Conservation (phyloP, 2,888 invertebrate species). For the Sphaerophoria taeniata region DNA sequence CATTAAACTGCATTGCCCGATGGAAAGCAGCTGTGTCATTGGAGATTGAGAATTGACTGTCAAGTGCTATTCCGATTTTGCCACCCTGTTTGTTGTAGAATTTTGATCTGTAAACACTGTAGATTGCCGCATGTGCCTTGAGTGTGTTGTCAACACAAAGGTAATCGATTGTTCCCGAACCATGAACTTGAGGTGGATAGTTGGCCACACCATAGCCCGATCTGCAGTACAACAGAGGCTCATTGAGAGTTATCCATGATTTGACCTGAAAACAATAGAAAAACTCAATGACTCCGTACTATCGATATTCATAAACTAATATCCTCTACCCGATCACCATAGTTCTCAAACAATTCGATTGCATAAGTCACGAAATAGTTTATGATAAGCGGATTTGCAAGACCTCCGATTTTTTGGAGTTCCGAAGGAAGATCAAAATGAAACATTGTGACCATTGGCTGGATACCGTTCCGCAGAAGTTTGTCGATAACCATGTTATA, state of each 20-base stretch:
- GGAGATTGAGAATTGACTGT: constrained; percentile 77
- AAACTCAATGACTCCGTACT: no score
- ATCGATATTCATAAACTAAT: neutral
- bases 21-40: constrained; percentile 75
- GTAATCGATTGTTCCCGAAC: constrained; percentile 83
- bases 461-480: constrained; percentile 85
- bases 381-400: constrained; percentile 81
- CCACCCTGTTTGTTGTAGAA: constrained; percentile 80
- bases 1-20: constrained; percentile 78
- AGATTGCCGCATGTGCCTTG: constrained; percentile 84
- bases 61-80: constrained; percentile 78
- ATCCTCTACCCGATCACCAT: constrained; percentile 83
- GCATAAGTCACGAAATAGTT: constrained; percentile 84
- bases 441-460: constrained; percentile 85
- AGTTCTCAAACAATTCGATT: constrained; percentile 81
- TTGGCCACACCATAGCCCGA: constrained; percentile 83
- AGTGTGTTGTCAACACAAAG: constrained; percentile 84
- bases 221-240: constrained; percentile 83
- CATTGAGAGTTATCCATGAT: constrained; percentile 79
- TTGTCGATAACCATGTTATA: constrained; percentile 87
- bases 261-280: constrained; percentile 44
- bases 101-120: constrained; percentile 82
- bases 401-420: constrained; percentile 85
- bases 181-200: constrained; percentile 80
- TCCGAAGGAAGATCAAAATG: constrained; percentile 85